Evolutionary conservation across 2,113 vertebrate genomes (phyloP).

Genomic region (Donacobius atricapilla): DNA sequence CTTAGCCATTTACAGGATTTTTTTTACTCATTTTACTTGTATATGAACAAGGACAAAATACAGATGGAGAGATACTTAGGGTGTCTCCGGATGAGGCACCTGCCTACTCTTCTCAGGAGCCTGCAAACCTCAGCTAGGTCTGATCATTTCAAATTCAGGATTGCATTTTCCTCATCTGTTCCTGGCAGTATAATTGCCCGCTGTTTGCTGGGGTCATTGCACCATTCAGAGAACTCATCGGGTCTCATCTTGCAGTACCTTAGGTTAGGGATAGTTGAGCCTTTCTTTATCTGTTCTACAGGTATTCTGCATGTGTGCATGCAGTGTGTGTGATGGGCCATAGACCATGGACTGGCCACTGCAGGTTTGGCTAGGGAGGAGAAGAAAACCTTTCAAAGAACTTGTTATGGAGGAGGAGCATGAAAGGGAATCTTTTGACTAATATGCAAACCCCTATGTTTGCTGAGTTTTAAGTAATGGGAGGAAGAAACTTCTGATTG

Average conservation of each 20-base stretch:
- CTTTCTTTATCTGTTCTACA: neutral
- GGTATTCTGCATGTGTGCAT: neutral
- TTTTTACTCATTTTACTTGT: neutral
- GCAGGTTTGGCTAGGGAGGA: neutral
- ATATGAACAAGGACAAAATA: neutral
- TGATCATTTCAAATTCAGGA: neutral
- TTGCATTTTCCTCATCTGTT: neutral
- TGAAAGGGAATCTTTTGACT: neutral
- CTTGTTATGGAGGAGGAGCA: neutral
- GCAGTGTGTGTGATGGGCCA: neutral
- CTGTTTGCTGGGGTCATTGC: neutral
- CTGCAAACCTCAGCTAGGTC: neutral
- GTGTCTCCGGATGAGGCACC: accelerated
- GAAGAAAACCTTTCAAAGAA: neutral
- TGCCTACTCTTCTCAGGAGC: neutral
- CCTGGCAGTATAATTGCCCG: neutral
- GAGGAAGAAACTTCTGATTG: neutral
- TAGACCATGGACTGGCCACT: neutral
- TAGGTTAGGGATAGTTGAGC: neutral
- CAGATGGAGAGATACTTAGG: neutral
- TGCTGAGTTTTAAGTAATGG: neutral
- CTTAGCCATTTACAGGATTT: neutral
- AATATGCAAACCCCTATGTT: neutral
- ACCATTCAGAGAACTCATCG: neutral
- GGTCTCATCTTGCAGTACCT: neutral